Base-by-base conservation (phyloP, 2,113 vertebrate genomes). In the Romanogobio albipinnatus region DNA sequence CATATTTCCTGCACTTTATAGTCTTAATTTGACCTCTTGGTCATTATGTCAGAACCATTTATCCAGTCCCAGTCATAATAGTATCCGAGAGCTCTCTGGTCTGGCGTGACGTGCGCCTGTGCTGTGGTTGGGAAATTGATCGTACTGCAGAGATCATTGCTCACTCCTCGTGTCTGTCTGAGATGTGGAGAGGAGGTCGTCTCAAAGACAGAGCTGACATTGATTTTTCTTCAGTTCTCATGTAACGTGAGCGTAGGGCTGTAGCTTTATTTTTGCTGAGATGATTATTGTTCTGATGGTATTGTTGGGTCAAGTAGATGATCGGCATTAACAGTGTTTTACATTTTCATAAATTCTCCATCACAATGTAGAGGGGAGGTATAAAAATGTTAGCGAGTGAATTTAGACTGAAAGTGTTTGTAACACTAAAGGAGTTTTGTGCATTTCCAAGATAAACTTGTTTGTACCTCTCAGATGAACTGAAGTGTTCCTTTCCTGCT, bases 1-100 rank as follows among this genome's bases (percentile, higher is more conserved):
- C 77, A 49, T 81, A 78, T 66, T 70, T 86, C 73, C 86, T 89
- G 88, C 88, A 89, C 88, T 89, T 89, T 89, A 89, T 89, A 81
- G 62, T 83, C 24, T 43, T 33, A 39, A 24, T 82, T 47, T 87
- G n/a, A 83, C 14, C 47, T 62, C 61, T 26, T 58, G 36, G 75
- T 59, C 70, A 68, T 81, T 68, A 59, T 56, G 82, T 75, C 26
- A 70, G 45, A 82, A 82, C 33, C 10, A 47, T 49, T 43, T 75
- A 39, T 74, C 62, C 9, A n/a, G 0, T 66, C 26, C 19, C 29
- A 22, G 33, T 26, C 29, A 22, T n/a, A 70, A 17, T 24, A 62
- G 9, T 47, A 11, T 29, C 24, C 0, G 39, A n/a, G 14, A 6
- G 45, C 22, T 36, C 26, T 62, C 15, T 61, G 36, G 24, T 33